Evolutionary conservation across 2,113 vertebrate species (phyloP).

Genomic region (Setophaga kirtlandii): DNA sequence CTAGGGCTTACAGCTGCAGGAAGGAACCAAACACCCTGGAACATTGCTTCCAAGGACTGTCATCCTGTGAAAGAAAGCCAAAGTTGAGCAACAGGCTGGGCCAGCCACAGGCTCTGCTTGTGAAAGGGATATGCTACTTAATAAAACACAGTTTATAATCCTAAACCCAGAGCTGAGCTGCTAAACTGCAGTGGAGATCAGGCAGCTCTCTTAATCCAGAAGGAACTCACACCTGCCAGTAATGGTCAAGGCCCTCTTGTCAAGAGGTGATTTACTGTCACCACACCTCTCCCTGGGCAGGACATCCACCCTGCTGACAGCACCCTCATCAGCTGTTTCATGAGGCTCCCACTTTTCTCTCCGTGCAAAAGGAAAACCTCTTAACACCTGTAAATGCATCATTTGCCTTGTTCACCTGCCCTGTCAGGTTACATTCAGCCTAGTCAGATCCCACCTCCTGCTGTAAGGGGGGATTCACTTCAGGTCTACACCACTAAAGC

Average conservation of each 20-base stretch:
- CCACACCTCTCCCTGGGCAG: neutral
- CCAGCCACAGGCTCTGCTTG: neutral
- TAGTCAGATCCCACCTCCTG: neutral
- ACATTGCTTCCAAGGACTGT: constrained; percentile 17
- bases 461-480: neutral
- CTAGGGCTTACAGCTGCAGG: constrained; percentile 19
- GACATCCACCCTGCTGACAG: neutral
- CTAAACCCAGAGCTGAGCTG: neutral
- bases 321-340: neutral
- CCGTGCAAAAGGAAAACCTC: neutral
- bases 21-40: constrained; percentile 33
- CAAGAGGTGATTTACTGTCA: neutral
- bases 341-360: neutral
- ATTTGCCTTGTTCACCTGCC: neutral
- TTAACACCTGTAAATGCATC: neutral
- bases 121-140: neutral
- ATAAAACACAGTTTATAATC: neutral
- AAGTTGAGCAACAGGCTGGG: constrained; percentile 10
- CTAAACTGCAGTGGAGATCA: neutral
- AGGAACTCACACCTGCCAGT: neutral
- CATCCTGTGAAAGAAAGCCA: constrained; percentile 6
- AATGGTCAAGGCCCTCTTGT: neutral
- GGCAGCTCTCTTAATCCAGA: neutral
- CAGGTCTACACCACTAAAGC: neutral
- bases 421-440: neutral